Base-by-base conservation (phyloP, 92 coral and sea anemone species). In the Porites divaricata region DNA sequence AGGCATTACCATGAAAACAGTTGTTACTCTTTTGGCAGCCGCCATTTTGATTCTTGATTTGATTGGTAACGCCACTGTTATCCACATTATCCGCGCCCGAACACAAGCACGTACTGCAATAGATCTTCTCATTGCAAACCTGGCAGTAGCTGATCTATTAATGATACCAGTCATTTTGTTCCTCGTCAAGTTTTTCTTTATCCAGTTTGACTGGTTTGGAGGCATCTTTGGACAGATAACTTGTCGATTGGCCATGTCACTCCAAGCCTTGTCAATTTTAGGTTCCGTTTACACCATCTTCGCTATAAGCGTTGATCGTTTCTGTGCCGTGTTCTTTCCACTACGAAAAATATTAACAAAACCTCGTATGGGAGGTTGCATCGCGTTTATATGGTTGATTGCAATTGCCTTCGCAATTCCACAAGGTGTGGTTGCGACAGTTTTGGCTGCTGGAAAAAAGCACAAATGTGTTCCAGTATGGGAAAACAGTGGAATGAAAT, bases 131-230 rank as follows among this genome's bases (percentile, higher is more conserved):
- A 93, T 93, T 21, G 80, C 83, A 50, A 93, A 91, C 77, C 87
- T 93, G 73, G 94, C 97, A 57, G 86, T 79, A 80, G 92, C 97
- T n/a, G 97, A 93, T 86, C 81, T 93, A 54, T 65, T 91, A 72
- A 93, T 93, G 88, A 79, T 92, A 59, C 92, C 88, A 26, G 88
- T 89, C 49, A 85, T 83, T 58, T 67, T 86, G 20, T 93, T 88
- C 52, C 72, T 93, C 77, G 74, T 84, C 13, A 93, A 91, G 58
- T 75, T 65, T 69, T 85, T 92, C 59, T 93, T 78, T 19, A 5
- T 12, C 81, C 89, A 84, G 58, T 77, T 70, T 24, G 88, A 83
- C 64, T 93, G 97, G 97, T 93, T 93, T 73, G 97, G 93, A 1
- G 95, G 95, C 24, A 84, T 87, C 21, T 26, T 83, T 78, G 97